Conservation (phyloP, 1,140 invertebrate species). For the Asobara japonica region DNA sequence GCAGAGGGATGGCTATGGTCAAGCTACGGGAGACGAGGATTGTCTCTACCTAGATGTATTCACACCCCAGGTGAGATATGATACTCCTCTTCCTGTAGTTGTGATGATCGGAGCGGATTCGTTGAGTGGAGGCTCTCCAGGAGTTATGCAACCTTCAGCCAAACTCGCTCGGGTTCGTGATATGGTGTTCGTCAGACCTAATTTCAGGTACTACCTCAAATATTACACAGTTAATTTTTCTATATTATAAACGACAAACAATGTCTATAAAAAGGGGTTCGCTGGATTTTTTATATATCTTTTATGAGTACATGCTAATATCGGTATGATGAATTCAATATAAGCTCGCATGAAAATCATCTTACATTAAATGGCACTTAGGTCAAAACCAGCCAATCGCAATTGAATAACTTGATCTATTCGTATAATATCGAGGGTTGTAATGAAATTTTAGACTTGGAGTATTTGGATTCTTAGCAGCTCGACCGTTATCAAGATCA, state of each 20-base stretch:
- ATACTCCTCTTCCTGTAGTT: slow-evolving; percentile 80
- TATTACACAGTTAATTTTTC: too few species aligned
- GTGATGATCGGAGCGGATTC: slow-evolving; percentile 83
- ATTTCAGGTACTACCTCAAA: too few species aligned
- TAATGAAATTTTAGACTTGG: slow-evolving; percentile 82
- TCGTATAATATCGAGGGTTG: too few species aligned
- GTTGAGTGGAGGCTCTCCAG: slow-evolving; percentile 77
- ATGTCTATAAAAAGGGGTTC: too few species aligned
- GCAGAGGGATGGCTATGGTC: slow-evolving; percentile 74
- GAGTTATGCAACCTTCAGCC: slow-evolving; percentile 72
- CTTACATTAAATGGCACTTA: too few species aligned
- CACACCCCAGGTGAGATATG: slow-evolving; percentile 77
- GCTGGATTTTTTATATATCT: too few species aligned
- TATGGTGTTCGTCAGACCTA: slow-evolving; percentile 85
- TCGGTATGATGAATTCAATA: too few species aligned
- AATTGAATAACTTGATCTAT: too few species aligned
- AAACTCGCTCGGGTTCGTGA: slow-evolving; percentile 77
- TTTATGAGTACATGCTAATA: too few species aligned
- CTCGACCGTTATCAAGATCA: slow-evolving; percentile 74
- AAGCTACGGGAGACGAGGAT: slow-evolving; percentile 77
- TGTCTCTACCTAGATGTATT: slow-evolving; percentile 84
- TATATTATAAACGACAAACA: too few species aligned
- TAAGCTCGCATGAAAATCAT: too few species aligned
- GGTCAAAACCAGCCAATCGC: too few species aligned
- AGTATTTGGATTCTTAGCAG: slow-evolving; percentile 81